These are phyloP conservation scores for Drosophila mercatorum DNA, from an alignment of 2,888 invertebrate genomes.

Conservation along the genomic window DNA sequence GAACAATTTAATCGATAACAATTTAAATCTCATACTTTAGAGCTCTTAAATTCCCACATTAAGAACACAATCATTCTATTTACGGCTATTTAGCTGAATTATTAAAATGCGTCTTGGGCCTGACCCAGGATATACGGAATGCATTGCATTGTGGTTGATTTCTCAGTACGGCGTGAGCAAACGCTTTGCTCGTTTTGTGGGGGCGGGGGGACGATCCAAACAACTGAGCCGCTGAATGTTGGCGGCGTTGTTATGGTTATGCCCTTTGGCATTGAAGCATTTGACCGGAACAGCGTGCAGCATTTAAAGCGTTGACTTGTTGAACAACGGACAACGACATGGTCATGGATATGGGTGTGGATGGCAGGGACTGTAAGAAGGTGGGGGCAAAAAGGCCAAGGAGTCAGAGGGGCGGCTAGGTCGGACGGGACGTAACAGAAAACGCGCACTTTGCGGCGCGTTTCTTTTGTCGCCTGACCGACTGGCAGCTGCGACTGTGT, in stretches of 20 bases:
- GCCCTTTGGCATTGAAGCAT: constrained; percentile 68
- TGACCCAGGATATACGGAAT: not conserved
- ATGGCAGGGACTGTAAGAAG: not conserved
- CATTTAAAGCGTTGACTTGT: constrained; percentile 70
- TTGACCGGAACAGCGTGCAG: constrained; percentile 71
- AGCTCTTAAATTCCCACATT: too few species aligned
- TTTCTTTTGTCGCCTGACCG: constrained; percentile 61
- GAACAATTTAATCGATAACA: not conserved
- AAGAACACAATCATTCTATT: not conserved
- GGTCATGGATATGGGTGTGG: constrained; percentile 8
- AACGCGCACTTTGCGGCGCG: constrained; percentile 74
- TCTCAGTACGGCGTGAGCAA: constrained; percentile 33
- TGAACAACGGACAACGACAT: constrained; percentile 33
- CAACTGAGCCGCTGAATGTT: constrained; percentile 38
- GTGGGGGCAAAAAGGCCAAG: not conserved
- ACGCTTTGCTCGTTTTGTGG: constrained; percentile 20
- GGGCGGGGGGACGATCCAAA: not conserved
- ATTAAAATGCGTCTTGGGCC: not conserved
- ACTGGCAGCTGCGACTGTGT: constrained; percentile 57
- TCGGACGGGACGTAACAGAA: constrained; percentile 57
- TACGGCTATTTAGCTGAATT: not conserved
- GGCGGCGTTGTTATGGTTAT: constrained; percentile 73
- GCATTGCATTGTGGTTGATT: constrained; percentile 36
- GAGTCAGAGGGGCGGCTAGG: not conserved
- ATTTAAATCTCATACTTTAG: not conserved